Base-by-base conservation (phyloP, 2,113 vertebrate genomes). In the Salvelinus namaycush region DNA sequence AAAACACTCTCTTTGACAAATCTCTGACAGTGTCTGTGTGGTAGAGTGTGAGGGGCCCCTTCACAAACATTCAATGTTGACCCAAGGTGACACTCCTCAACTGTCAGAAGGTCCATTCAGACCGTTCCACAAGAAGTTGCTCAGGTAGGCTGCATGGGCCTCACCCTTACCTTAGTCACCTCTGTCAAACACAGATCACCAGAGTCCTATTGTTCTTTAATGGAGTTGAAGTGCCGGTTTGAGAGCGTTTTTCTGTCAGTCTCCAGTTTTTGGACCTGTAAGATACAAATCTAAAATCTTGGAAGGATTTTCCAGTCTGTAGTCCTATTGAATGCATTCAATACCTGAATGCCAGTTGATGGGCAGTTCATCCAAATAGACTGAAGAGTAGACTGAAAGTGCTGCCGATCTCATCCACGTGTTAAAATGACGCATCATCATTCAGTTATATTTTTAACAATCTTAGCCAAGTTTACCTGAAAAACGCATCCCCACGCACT, bases 31-130 rank as follows among this genome's bases (percentile, higher is more conserved):
- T 31, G 70, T 72, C 39, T 44, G 39, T 7, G 34, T 44, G 39
- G 11, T 44, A 44, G 39, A 44, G 39, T 11, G 39, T 44, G 39
- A 44, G 9, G 39, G 9, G 9, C 39, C 77, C 75, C 79, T 44
- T 44, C 39, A 44, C 16, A 72, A 79, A 54, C 16, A 70, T 73
- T 84, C 70, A 86, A 81, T 80, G 77, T 86, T 79, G 70, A 91
- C 79, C 62, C 26, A 81, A 80, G 2, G 27, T 73, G 79, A 70
- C 76, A 73, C 67, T 73, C 78, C 49, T 72, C 4, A 74, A 44
- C 27, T 12, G 9, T 9, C 51, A 54, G 4, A 44, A 44, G 9
- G 39, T 44, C 39, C 9, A 44, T 12, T 44, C 9, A 44, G 39
- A 44, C 39, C 9, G 0, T 44, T 44, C 39, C 39, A 44, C 39